A percentile compares a stretch with the other conserved stretches of the same genome.
These are phyloP conservation scores for Drosophila mayri DNA, from an alignment of 1,140 invertebrate genomes.

Conservation along the genomic window DNA sequence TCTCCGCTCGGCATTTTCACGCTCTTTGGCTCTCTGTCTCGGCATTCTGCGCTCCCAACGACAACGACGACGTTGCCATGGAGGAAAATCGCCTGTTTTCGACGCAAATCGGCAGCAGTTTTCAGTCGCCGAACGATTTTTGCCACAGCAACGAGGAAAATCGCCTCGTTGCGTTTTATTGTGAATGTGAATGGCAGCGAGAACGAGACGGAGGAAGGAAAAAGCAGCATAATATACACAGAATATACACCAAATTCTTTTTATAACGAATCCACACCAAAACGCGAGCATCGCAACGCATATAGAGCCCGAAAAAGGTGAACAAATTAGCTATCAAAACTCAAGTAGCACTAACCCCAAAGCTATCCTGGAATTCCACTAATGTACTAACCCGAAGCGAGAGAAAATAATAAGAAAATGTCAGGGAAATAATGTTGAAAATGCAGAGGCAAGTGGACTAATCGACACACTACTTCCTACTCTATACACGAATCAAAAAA, in stretches of 20 bases:
- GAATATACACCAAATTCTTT: slow-evolving; percentile 52
- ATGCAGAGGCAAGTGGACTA: slow-evolving; percentile 70
- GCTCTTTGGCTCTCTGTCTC: slow-evolving; percentile 29
- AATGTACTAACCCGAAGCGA: slow-evolving; percentile 55
- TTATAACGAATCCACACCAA: slow-evolving; percentile 35
- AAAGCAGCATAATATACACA: slow-evolving; percentile 30
- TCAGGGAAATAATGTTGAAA: slow-evolving; percentile 18
- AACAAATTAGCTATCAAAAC: slow-evolving; percentile 43
- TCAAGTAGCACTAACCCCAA: slow-evolving; percentile 35
- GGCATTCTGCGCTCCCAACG: slow-evolving; percentile 13
- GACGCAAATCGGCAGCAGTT: slow-evolving; percentile 32
- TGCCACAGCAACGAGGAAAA: slow-evolving; percentile 76
- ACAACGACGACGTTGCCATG: slow-evolving; percentile 16
- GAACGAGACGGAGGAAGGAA: slow-evolving; percentile 49
- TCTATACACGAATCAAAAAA: slow-evolving; percentile 52
- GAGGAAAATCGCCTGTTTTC: slow-evolving; percentile 49
- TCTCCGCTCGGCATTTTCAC: slow-evolving; percentile 12
- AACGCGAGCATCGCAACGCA: slow-evolving; percentile 41
- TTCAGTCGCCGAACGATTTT: slow-evolving; percentile 71
- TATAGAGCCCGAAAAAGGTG: slow-evolving; percentile 41
- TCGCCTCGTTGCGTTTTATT: slow-evolving; percentile 45
- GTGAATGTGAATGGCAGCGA: slow-evolving; percentile 64
- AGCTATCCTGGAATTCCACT: slow-evolving; percentile 33
- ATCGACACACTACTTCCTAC: slow-evolving; percentile 75
- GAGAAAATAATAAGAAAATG: slow-evolving; percentile 6